Conservation (phyloP, 2,113 vertebrate genomes). For the Pampusana beccarii region DNA sequence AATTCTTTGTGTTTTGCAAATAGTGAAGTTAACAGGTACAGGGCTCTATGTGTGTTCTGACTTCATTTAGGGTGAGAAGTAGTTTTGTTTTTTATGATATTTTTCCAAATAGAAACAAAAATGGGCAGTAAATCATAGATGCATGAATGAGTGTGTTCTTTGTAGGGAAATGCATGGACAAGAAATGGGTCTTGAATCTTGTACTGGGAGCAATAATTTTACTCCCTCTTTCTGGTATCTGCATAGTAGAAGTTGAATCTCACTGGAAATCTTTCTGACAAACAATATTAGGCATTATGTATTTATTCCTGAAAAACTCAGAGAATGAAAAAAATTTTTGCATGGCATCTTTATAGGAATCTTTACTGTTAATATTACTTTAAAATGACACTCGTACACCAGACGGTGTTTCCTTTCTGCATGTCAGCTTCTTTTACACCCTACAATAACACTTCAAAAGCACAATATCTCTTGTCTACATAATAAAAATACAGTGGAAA, state of each 20-base stretch:
- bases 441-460: not conserved
- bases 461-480: not conserved
- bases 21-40: not conserved
- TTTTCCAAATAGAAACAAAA: not conserved
- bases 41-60: not conserved
- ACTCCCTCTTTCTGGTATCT: not conserved
- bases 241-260: not conserved
- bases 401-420: not conserved
- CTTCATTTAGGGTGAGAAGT: not conserved
- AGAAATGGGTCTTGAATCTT: not conserved
- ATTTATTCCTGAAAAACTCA: not conserved
- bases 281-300: not conserved
- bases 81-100: not conserved
- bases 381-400: not conserved
- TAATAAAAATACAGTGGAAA: not conserved
- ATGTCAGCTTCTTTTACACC: not conserved
- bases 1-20: not conserved
- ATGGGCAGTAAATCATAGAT: not conserved
- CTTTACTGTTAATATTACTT: not conserved
- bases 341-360: not conserved
- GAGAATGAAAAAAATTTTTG: not conserved
- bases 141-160: not conserved
- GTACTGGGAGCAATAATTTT: not conserved
- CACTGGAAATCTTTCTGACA: not conserved
- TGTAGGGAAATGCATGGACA: not conserved